Percentiles rank a stretch among this genome's conserved stretches.
These are phyloP conservation scores for Dione vanillae DNA, from an alignment of 2,888 invertebrate species.

Conservation along the genomic window DNA sequence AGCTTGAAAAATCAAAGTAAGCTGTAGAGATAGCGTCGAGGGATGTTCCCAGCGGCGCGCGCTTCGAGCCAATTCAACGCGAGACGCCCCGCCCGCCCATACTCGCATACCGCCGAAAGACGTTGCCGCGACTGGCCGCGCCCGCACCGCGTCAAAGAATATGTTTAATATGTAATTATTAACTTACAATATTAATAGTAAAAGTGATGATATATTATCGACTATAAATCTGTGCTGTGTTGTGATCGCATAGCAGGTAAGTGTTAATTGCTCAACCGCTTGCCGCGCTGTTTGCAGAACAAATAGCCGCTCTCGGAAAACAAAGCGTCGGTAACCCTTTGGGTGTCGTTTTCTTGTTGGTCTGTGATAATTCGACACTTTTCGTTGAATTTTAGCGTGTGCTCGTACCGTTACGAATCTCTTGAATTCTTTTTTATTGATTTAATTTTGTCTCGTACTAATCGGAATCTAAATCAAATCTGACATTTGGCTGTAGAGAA, in stretches of 20 bases:
- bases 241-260: slow-evolving; percentile 82
- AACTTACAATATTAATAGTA: slow-evolving; percentile 78
- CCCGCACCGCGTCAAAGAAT: slow-evolving; percentile 58
- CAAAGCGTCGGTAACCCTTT: slow-evolving; percentile 67
- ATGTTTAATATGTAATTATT: slow-evolving; percentile 59
- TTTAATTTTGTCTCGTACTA: slow-evolving; percentile 7
- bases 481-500: not conserved
- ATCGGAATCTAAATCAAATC: too few species aligned
- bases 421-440: slow-evolving; percentile 16
- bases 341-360: slow-evolving; percentile 60
- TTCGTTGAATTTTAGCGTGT: slow-evolving; percentile 47
- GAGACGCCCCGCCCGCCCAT: slow-evolving; percentile 71
- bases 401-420: slow-evolving; percentile 38
- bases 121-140: slow-evolving; percentile 74
- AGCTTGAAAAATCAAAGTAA: slow-evolving; percentile 39
- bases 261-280: slow-evolving; percentile 80
- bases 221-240: slow-evolving; percentile 81
- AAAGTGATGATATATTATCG: slow-evolving; percentile 83
- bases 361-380: slow-evolving; percentile 67
- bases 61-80: slow-evolving; percentile 50
- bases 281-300: slow-evolving; percentile 72
- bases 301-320: slow-evolving; percentile 64
- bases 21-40: slow-evolving; percentile 53
- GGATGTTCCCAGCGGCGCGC: slow-evolving; percentile 66
- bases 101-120: slow-evolving; percentile 56